Conservation (phyloP, 1,140 invertebrate species). For the Drosophila hydei region DNA sequence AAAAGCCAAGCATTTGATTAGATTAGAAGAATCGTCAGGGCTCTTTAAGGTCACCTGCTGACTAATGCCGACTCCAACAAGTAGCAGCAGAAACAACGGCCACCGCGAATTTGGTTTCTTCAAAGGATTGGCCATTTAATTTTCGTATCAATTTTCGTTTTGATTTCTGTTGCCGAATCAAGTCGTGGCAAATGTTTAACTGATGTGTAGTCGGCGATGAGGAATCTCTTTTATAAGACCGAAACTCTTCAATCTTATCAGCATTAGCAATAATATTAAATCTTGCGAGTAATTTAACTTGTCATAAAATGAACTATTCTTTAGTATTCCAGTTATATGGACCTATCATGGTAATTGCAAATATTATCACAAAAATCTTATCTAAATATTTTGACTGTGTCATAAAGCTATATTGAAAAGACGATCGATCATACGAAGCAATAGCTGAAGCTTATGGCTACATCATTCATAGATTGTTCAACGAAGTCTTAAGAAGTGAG, state of each 20-base stretch:
- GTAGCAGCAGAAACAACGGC: conserved; percentile 1
- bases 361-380: too few relatives aligned
- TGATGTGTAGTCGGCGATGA: neutral
- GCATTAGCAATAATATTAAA: neutral
- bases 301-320: too few relatives aligned
- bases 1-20: conserved; percentile 64
- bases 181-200: neutral
- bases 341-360: too few relatives aligned
- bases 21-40: conserved; percentile 82
- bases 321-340: too few relatives aligned
- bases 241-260: conserved; percentile 12
- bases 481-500: too few relatives aligned
- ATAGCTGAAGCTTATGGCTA: too few relatives aligned
- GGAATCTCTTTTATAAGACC: neutral
- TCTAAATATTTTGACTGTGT: too few relatives aligned
- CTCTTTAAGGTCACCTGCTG: conserved; percentile 32
- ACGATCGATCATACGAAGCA: too few relatives aligned
- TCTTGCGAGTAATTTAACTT: neutral
- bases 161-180: neutral
- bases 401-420: too few relatives aligned
- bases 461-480: too few relatives aligned
- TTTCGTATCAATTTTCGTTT: neutral
- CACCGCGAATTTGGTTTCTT: neutral
- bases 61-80: conserved; percentile 15
- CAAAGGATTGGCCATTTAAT: neutral